Evolutionary conservation across 2,113 vertebrate genomes (phyloP), one percentile per base, ranked within the genome.

Genomic region (Hystrix brachyura): DNA sequence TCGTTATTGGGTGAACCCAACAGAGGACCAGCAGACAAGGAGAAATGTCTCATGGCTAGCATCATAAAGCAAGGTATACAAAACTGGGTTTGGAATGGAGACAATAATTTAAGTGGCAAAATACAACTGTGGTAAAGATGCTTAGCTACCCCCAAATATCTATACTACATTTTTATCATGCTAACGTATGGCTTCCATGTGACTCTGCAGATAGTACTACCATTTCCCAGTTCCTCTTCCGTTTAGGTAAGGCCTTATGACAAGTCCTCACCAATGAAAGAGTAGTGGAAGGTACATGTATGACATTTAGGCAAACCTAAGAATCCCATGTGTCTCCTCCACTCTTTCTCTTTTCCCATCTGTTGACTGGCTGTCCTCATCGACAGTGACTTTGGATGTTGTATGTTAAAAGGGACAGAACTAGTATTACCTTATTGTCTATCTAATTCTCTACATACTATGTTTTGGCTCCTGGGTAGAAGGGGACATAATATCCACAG

Each of bases 151-250:
- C 15, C 67, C 25, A 90, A 82, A 62, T 88, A 76, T 80, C 65
- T 38, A 4, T 57, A 94, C 25, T 46, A n/a, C 18, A 25, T 27
- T 83, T 91, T 87, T 53, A 74, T 80, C 64, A 79, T 84, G 29
- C 51, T 87, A 55, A 84, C 81, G 13, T 85, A 57, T 84, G 27
- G 27, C 14, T 94, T 89, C 13, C 25, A 91, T 53, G 9, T 87
- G 23, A 18, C 23, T 86, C 48, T 62, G 38, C 53, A 87, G 76
- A 64, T 43, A 69, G 32, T 23, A 94, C 65, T 67, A 85, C 32
- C 43, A 64, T 86, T 92, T 95, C n/a, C 86, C 59, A 92, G 72
- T 90, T 76, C 5, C n/a, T 69, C 53, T 60, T 90, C 72, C 46
- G 78, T 84, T 13, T 79, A 72, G 34, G 29, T 69, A 59, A 38